Evolutionary conservation across 2,888 invertebrate genomes (phyloP).

Genomic region (Steinernema scapterisci): DNA sequence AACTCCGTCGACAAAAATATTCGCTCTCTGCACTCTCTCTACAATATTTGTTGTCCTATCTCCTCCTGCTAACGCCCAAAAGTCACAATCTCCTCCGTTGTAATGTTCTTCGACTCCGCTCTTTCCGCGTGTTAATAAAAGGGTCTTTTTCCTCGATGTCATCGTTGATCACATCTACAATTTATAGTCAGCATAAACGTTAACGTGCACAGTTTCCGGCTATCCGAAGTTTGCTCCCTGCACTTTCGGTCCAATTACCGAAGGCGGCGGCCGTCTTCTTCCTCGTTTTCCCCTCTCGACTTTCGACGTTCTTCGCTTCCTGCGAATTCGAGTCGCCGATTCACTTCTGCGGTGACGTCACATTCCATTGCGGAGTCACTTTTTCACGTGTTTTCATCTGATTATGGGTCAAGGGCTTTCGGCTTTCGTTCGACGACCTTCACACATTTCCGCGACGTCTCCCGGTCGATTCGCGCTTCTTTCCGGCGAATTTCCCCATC

Average conservation of each 20-base stretch:
- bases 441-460: constrained; percentile 31
- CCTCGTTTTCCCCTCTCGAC: background rate
- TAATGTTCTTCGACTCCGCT: too few relatives aligned
- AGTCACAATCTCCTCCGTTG: too few relatives aligned
- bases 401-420: constrained; percentile 33
- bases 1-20: too few relatives aligned
- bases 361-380: constrained; percentile 7
- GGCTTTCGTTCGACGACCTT: constrained; percentile 31
- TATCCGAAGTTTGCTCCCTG: background rate
- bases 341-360: constrained; percentile 4
- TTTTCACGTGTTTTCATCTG: constrained; percentile 23
- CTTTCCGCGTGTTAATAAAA: too few relatives aligned
- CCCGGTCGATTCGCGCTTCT: background rate
- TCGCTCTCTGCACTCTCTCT: too few relatives aligned
- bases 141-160: too few relatives aligned
- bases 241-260: constrained; percentile 15
- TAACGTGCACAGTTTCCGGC: background rate
- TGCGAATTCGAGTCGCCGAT: background rate
- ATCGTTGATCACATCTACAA: too few relatives aligned
- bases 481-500: background rate
- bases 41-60: too few relatives aligned
- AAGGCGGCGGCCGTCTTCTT: background rate
- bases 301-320: too few relatives aligned
- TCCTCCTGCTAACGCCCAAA: too few relatives aligned
- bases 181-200: too few relatives aligned